Conservation (phyloP, 2,797 vertebrate species). For the Notolabrus celidotus region DNA sequence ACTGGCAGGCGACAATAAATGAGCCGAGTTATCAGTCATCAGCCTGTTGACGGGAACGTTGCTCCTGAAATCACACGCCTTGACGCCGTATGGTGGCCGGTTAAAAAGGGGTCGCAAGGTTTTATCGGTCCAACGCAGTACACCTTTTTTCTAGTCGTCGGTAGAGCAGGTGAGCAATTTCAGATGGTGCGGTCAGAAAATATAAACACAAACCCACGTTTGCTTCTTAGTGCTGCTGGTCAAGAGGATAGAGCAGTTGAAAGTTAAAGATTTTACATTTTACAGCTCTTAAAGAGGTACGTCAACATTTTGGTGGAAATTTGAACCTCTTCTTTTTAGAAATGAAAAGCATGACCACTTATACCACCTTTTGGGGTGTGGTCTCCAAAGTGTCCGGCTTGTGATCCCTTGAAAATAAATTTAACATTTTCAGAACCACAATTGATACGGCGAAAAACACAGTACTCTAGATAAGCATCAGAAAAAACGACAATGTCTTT, state of each 20-base stretch:
- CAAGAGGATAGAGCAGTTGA: not conserved
- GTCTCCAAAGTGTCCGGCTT: too few species aligned
- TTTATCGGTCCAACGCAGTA: not conserved
- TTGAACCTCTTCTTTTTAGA: too few species aligned
- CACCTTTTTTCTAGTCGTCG: constrained; percentile 1
- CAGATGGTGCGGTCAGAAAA: constrained; percentile 11
- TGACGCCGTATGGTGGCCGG: not conserved
- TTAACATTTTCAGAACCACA: too few species aligned
- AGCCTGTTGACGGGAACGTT: constrained; percentile 25
- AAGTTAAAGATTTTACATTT: not conserved
- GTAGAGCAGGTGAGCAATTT: constrained; percentile 20
- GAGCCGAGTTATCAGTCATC: constrained; percentile 57
- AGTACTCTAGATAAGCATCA: too few species aligned
- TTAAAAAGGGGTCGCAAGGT: constrained; percentile 11
- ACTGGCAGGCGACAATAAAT: constrained; percentile 69
- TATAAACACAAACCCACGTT: constrained; percentile 23
- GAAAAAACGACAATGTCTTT: too few species aligned
- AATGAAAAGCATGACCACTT: too few species aligned
- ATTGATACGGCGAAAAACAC: too few species aligned
- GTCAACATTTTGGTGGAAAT: constrained; percentile 23
- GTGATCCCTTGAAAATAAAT: too few species aligned
- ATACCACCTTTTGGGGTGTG: too few species aligned
- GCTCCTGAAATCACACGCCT: constrained; percentile 35
- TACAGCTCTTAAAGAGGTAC: not conserved
- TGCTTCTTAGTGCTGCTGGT: constrained; percentile 29